Evolutionary conservation across 2,888 invertebrate species (phyloP).

Genomic region (Xestia xanthographa): DNA sequence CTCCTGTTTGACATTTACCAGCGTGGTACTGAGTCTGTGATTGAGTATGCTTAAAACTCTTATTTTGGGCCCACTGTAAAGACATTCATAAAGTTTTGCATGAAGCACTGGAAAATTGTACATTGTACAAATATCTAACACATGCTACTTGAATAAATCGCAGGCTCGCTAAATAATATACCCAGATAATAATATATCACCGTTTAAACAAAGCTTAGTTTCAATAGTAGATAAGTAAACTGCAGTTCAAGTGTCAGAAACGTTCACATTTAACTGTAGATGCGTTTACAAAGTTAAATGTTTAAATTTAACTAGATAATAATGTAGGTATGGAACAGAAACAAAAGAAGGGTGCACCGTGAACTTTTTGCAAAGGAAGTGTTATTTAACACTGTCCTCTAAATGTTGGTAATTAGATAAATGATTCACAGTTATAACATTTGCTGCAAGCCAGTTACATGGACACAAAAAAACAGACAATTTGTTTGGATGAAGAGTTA

Average conservation of each 20-base stretch:
- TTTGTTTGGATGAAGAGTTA: no score
- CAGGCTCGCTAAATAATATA: background rate
- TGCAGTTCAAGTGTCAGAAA: conserved; percentile 39
- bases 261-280: conserved; percentile 19
- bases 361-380: conserved; percentile 25
- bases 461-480: no score
- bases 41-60: background rate
- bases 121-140: background rate
- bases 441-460: background rate
- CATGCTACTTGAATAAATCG: background rate
- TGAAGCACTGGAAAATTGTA: no score
- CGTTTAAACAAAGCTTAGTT: conserved; percentile 30
- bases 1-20: background rate
- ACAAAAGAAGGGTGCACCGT: conserved; percentile 13
- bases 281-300: conserved; percentile 16
- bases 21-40: no score
- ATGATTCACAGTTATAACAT: background rate
- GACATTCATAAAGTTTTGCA: background rate
- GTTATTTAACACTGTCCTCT: conserved; percentile 7
- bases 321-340: conserved; percentile 1
- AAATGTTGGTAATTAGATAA: conserved; percentile 4
- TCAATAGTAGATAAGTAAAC: conserved; percentile 24
- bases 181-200: conserved; percentile 6
- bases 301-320: background rate
- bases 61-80: background rate